Evolutionary conservation across 2,888 invertebrate genomes (phyloP), one percentile per base, ranked within the genome.

Genomic region (Leucozona laternaria): DNA sequence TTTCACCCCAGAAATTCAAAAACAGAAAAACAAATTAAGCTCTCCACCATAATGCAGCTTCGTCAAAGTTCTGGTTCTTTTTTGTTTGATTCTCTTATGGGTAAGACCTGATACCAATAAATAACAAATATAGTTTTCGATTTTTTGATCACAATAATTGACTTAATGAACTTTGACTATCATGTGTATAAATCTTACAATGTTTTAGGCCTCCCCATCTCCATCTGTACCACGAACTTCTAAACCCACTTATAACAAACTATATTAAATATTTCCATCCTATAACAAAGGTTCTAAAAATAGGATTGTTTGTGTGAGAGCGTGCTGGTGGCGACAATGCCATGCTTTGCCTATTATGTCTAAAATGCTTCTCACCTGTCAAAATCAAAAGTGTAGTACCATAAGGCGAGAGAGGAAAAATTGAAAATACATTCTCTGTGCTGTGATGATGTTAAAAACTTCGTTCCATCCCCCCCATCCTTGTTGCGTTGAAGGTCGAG

Each of bases 391-490:
- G 40, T 22, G 4, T 10, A 13, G 34, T 31, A 22, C n/a, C n/a
- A n/a, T 25, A n/a, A 17, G 3, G 48, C 10, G n/a, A n/a, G n/a
- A n/a, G 17, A 10, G 31, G 11, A 11, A 0, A 45, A 28, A 45
- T 28, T 43, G n/a, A 28, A 28, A 64, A 20, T 20, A 11, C 20
- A 37, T 22, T 3, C 31, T 28, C 17, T 64, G 13, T 13, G 28
- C 17, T 60, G 60, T 60, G 25, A 60, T 22, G 40, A 60, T 22
- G 40, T 40, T 40, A 40, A 5, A 40, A 25, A 60, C 22, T 22
- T 11, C 17, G 17, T 10, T 13, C 4, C 20, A 1, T 0, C 10
- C 6, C 13, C 6, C 13, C 2, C 13, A 37, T 7, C 22, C 1
- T 17, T 4, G 17, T 43, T 11, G n/a, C 17, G n/a, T n/a, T n/a